Evolutionary conservation across 2,888 invertebrate genomes (phyloP).

Genomic region (Alloplasta piceator): DNA sequence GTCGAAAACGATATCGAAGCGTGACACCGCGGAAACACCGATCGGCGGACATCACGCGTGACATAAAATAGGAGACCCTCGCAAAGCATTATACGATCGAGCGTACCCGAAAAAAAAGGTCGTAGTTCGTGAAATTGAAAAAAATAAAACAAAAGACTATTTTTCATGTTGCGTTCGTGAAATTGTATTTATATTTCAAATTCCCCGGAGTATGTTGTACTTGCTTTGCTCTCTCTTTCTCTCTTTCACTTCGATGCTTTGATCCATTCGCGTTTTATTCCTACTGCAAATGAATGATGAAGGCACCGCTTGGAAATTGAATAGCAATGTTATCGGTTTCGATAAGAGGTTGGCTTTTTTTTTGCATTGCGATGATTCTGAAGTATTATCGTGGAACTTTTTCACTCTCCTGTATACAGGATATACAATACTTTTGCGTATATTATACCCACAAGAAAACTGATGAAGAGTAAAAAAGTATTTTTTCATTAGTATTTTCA

Average conservation of each 20-base stretch:
- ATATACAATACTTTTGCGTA: too few relatives aligned
- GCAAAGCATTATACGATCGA: constrained; percentile 18
- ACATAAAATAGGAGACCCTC: neutral
- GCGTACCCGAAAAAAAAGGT: neutral
- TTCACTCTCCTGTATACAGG: too few relatives aligned
- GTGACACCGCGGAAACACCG: constrained; percentile 5
- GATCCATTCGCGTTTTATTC: neutral
- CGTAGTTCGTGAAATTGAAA: constrained; percentile 14
- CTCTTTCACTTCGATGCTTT: constrained; percentile 16
- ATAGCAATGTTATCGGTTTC: constrained; percentile 12
- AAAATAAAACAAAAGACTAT: neutral
- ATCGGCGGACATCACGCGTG: neutral
- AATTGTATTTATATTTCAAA: constrained; percentile 2
- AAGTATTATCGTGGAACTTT: too few relatives aligned
- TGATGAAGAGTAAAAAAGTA: too few relatives aligned
- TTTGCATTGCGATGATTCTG: neutral
- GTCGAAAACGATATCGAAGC: neutral
- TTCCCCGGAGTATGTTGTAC: neutral
- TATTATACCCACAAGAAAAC: too few relatives aligned
- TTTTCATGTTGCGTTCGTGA: neutral
- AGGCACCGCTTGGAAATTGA: neutral
- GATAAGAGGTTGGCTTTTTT: constrained; percentile 4
- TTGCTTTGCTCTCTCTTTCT: constrained; percentile 3
- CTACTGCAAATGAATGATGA: neutral
- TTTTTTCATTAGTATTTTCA: too few relatives aligned